Percentiles rank a stretch among this genome's conserved stretches.
Conservation (phyloP, 2,888 invertebrate species). For the Sinhomidia bicolor region DNA sequence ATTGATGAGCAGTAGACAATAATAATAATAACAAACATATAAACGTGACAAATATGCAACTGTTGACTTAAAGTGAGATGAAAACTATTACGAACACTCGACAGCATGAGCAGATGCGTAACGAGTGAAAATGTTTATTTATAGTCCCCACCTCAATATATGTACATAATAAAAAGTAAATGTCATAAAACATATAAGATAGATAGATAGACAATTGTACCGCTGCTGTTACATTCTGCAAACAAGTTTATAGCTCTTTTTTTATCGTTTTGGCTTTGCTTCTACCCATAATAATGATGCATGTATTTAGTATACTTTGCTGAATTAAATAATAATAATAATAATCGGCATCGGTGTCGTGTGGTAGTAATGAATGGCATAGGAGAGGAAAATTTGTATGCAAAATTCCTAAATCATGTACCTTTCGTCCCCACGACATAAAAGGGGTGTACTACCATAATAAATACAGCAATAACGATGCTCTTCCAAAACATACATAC, state of each 20-base stretch:
- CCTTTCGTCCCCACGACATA: too few species aligned
- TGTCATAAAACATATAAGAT: background rate
- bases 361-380: background rate
- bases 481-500: too few species aligned
- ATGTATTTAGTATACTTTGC: background rate
- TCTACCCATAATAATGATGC: background rate
- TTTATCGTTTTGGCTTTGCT: slow-evolving; percentile 27
- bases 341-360: background rate
- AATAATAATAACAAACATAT: background rate
- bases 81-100: background rate
- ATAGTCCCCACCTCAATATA: background rate
- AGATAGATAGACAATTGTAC: background rate
- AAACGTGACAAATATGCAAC: slow-evolving; percentile 20
- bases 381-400: too few species aligned
- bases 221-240: background rate
- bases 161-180: background rate
- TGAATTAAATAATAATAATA: background rate
- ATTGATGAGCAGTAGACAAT: background rate
- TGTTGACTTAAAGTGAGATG: background rate
- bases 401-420: too few species aligned
- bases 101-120: slow-evolving; percentile 14
- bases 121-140: slow-evolving; percentile 19
- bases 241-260: slow-evolving; percentile 25
- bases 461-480: too few species aligned
- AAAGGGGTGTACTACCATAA: too few species aligned